These are phyloP conservation scores for Callipepla squamata DNA, from an alignment of 2,113 vertebrate species.

Conservation along the genomic window DNA sequence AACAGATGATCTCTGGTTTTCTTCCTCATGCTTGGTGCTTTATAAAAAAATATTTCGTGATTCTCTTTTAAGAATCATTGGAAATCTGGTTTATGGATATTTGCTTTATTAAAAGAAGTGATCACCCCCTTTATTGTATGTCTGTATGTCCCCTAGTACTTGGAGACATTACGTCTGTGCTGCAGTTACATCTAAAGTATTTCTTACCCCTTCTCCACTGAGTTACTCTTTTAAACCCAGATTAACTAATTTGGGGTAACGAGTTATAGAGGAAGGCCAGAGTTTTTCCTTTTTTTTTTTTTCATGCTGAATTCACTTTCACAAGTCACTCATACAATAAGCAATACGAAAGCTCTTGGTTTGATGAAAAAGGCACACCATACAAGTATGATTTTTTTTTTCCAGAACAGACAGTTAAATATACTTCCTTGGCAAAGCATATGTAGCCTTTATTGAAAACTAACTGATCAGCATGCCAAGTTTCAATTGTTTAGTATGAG, in stretches of 20 bases:
- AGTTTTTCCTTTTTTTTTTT: background rate
- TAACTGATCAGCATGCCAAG: background rate
- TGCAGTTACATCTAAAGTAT: background rate
- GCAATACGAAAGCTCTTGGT: background rate
- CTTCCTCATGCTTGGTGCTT: background rate
- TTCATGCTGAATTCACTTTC: background rate
- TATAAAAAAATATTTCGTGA: background rate
- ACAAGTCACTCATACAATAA: background rate
- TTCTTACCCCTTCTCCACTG: background rate
- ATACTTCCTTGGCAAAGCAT: background rate
- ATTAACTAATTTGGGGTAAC: background rate
- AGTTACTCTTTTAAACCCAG: background rate
- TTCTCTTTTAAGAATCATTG: background rate
- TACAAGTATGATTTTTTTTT: background rate
- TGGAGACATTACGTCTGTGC: background rate
- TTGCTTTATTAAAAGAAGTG: background rate
- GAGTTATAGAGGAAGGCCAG: background rate
- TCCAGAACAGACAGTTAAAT: background rate
- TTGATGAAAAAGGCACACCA: background rate
- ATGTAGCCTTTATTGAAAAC: background rate
- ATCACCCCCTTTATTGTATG: background rate
- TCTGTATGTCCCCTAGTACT: background rate
- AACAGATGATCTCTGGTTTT: background rate
- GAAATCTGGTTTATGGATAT: background rate
- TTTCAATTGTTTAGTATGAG: conserved; percentile 25